Evolutionary conservation across 2,113 vertebrate genomes (phyloP).

Genomic region (Suncus etruscus): DNA sequence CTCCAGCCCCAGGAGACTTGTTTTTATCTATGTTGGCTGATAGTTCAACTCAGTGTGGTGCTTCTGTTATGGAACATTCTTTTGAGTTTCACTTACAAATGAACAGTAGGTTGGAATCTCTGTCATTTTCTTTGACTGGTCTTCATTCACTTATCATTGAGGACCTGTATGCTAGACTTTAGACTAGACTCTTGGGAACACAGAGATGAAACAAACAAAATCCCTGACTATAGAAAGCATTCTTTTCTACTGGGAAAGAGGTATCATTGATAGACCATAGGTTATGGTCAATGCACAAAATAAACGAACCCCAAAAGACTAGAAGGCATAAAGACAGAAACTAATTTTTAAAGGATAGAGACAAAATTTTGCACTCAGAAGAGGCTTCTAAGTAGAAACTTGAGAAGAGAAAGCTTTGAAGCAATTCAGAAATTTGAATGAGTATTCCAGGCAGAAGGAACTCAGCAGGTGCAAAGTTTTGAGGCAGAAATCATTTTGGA

Average conservation of each 20-base stretch:
- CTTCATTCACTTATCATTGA: conserved; percentile 10
- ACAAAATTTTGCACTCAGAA: not conserved
- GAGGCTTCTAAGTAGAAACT: not conserved
- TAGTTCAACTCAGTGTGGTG: not conserved
- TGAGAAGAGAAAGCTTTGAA: not conserved
- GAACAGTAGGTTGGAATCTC: not conserved
- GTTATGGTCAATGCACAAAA: not conserved
- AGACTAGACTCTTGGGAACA: not conserved
- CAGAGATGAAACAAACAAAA: conserved; percentile 34
- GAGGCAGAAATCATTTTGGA: not conserved
- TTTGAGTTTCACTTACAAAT: conserved; percentile 44
- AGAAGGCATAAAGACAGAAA: not conserved
- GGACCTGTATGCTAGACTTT: not conserved
- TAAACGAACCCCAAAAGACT: not conserved
- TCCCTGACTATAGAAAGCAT: not conserved
- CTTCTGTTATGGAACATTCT: not conserved
- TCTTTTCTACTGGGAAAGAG: not conserved
- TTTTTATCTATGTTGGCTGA: not conserved
- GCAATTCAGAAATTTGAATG: not conserved
- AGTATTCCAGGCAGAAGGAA: not conserved
- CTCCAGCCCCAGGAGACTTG: not conserved
- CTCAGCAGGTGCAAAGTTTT: not conserved
- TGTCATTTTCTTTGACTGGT: conserved; percentile 33
- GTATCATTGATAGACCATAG: no score
- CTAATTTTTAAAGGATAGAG: not conserved